Percentiles rank a stretch among this genome's conserved stretches.
phyloP scores from a whole-genome alignment of 2,797 vertebrate species.

The Phoxinus dragarum region DNA sequence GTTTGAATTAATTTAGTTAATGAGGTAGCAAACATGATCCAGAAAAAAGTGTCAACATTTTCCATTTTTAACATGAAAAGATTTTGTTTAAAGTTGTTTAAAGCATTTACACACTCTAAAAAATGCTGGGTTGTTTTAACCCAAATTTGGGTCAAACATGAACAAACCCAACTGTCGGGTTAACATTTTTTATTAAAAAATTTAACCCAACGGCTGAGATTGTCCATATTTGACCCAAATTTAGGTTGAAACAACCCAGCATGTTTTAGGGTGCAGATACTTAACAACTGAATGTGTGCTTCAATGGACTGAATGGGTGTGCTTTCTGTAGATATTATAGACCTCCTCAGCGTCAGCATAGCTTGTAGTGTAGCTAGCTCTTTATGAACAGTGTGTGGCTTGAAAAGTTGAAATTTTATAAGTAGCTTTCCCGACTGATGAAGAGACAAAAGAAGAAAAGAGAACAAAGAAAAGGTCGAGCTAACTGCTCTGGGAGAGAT shows the following conservation, averaged over 20 bases:
- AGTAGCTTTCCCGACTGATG: conserved; percentile 16
- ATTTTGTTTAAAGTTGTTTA: too few species aligned
- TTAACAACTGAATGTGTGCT: not conserved
- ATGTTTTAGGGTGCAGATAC: too few species aligned
- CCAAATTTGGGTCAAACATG: too few species aligned
- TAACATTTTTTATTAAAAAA: too few species aligned
- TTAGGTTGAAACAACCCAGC: too few species aligned
- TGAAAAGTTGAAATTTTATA: not conserved
- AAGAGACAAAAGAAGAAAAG: conserved; percentile 66
- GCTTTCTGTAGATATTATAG: not conserved
- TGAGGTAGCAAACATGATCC: not conserved
- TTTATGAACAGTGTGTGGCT: not conserved
- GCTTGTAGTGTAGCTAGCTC: not conserved
- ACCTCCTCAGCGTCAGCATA: not conserved
- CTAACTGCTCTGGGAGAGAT: conserved; percentile 47
- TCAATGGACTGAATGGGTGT: not conserved
- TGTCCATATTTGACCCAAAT: too few species aligned
- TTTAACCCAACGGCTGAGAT: too few species aligned
- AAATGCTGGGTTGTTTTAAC: too few species aligned
- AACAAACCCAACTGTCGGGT: too few species aligned
- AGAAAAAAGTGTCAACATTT: not conserved
- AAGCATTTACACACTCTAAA: too few species aligned
- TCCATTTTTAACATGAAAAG: not conserved
- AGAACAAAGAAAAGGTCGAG: conserved; percentile 13
- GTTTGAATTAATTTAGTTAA: too few species aligned